Evolutionary conservation across 2,888 invertebrate species (phyloP).

Genomic region (Chesias legatella): DNA sequence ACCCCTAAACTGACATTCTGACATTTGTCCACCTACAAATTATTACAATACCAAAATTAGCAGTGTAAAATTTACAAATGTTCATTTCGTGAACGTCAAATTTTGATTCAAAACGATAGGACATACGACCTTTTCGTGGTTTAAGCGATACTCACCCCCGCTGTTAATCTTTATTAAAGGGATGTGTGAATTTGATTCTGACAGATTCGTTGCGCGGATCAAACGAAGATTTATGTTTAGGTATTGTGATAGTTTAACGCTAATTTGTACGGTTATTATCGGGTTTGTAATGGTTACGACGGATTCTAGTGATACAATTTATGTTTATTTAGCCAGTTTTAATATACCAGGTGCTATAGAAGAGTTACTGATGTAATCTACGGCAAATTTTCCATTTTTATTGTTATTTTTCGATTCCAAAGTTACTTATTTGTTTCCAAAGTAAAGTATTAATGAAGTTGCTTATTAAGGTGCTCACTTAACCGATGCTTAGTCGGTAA

Average conservation of each 20-base stretch:
- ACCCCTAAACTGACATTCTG: constrained; percentile 35
- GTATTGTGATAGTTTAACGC: constrained; percentile 25
- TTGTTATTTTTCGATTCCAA: too few species aligned
- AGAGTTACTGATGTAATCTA: too few species aligned
- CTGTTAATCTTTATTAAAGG: constrained; percentile 72
- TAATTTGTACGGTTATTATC: constrained; percentile 25
- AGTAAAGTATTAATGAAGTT: too few species aligned
- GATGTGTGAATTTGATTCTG: constrained; percentile 58
- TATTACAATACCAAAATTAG: constrained; percentile 34
- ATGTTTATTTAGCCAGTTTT: not conserved
- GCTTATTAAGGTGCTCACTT: too few species aligned
- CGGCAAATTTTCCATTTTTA: too few species aligned
- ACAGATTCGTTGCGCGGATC: constrained; percentile 48
- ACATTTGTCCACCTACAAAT: constrained; percentile 41
- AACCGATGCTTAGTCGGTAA: too few species aligned
- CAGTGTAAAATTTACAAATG: constrained; percentile 34
- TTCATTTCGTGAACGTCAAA: constrained; percentile 8
- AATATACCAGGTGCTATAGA: not conserved
- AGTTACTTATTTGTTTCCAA: too few species aligned
- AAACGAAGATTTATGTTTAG: constrained; percentile 28
- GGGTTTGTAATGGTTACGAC: constrained; percentile 21
- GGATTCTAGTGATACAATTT: constrained; percentile 2
- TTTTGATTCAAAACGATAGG: constrained; percentile 1
- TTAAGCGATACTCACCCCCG: constrained; percentile 45
- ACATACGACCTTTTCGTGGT: constrained; percentile 36